Base-by-base conservation (phyloP, 2,797 vertebrate species). In the Anas bernieri region DNA sequence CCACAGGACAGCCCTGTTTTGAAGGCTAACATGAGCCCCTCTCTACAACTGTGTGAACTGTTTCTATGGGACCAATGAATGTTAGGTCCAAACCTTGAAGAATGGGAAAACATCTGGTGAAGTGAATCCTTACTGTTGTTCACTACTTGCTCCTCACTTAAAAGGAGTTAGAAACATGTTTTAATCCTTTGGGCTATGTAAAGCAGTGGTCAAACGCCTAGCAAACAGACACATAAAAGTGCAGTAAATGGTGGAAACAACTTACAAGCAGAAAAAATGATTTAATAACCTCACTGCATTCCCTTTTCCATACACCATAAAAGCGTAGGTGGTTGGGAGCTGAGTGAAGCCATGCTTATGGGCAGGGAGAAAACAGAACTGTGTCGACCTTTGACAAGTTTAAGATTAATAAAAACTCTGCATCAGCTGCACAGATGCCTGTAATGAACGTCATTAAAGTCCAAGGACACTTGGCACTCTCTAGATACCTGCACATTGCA, bases 241-340 rank as follows among this genome's bases (percentile, higher is more conserved):
- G 46, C 76, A 69, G 85, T 84, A 76, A 82, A 75, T 50, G 23
- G 31, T 61, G 41, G 88, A 95, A 91, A 43, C 23, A 88, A 86
- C 77, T 94, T 95, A 88, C n/a, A 91, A 88, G 62, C 37, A 86
- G 48, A 94, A 90, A 83, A 84, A 77, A 23, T 92, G 17, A 83
- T 92, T 62, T 67, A 76, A 63, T 26, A 80, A 55, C 20, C 23
- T 64, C 25, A 68, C 12, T 50, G 12, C 66, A 70, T 81, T 95
- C 33, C 10, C 37, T 84, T 90, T 63, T 89, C 48, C 23, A 15
- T 69, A 12, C 6, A 30, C 56, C 41, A 55, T 58, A 52, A 90
- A 50, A 39, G 50, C 37, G 5, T 33, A 16, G 23, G 64, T 76
- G 54, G 23, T 45, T 78, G 50, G 45, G 25, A 86, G 22, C 39